Base-by-base conservation (phyloP, 1,140 invertebrate genomes). In the Drosophila prosaltans region DNA sequence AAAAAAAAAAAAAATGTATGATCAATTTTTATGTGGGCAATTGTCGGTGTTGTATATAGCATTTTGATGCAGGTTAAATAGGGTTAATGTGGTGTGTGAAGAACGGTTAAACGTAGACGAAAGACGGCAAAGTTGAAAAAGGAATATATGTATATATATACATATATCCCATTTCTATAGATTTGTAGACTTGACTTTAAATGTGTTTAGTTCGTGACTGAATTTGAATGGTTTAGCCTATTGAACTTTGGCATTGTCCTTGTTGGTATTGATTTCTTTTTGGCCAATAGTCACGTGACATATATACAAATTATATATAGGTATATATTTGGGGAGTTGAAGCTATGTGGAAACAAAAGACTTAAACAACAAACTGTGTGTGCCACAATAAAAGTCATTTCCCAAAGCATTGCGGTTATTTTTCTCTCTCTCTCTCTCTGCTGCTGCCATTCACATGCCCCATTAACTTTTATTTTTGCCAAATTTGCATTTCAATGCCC, bases 401-500 rank as follows among this genome's bases (percentile, higher is more conserved):
- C 70, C 77, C 81, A 84, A 71, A 85, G 73, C 81, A 71, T 51
- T 51, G 43, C 40, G 65, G 28, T 40, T 45, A 59, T 45, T 57
- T 69, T 60, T 54, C 55, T 68, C 58, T 64, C 48, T 41, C 48
- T 21, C 62, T 40, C 21, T 36, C 48, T 28, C 32, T 36, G 1
- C 65, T 75, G 64, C 64, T 88, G 84, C 84, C 84, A 84, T 89
- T 89, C 84, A 89, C 84, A 81, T 88, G 84, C 74, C 85, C 82
- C 84, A 88, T 88, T 88, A 88, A 89, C 84, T 88, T 89, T 88
- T 88, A 88, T 89, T 81, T 59, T 84, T 68, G 74, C 80, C 85
- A 89, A 89, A 89, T 89, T 89, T 89, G 84, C 84, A 89, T 89
- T 89, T 89, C 80, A 89, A 89, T 89, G 84, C 80, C 84, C 80